Evolutionary conservation across 2,113 vertebrate genomes (phyloP).

Genomic region (Prinia subflava): DNA sequence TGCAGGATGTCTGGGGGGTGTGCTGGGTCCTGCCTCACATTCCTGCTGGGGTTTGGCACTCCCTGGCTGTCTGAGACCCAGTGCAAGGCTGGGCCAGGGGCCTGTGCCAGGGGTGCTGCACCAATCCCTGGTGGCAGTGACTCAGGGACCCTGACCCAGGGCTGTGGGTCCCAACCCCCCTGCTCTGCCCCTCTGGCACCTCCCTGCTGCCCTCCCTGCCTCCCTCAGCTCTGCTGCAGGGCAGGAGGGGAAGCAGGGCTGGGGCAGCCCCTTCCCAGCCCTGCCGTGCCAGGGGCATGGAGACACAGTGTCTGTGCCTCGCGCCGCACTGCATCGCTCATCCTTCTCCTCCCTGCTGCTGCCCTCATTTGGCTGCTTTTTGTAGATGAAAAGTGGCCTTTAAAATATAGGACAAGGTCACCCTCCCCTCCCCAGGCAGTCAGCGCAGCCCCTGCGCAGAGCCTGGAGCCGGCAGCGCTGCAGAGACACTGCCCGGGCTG

Average conservation of each 20-base stretch:
- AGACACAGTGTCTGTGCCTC: background rate
- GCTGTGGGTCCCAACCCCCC: background rate
- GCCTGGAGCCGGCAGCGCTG: background rate
- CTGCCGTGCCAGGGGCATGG: background rate
- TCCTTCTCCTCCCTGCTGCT: constrained; percentile 35
- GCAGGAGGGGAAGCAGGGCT: background rate
- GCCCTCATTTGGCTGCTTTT: constrained; percentile 37
- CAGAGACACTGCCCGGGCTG: background rate
- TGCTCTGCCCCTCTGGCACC: background rate
- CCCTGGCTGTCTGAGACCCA: no score
- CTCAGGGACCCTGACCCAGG: background rate
- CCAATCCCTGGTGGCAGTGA: fast-evolving
- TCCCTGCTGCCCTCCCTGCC: background rate
- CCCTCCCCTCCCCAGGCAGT: background rate
- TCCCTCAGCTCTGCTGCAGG: background rate
- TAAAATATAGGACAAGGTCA: constrained; percentile 65
- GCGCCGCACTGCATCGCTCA: background rate
- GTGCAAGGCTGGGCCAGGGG: fast-evolving
- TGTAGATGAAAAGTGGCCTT: constrained; percentile 35
- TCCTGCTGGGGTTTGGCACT: background rate
- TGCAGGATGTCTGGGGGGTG: background rate
- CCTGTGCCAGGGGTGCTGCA: background rate
- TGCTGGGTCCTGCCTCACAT: background rate
- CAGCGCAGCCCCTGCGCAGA: fast-evolving
- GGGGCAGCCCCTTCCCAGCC: background rate